A percentile compares a stretch with the other conserved stretches of the same genome.
Evolutionary conservation across 2,113 vertebrate genomes (phyloP).

Genomic region (Erythrolamprus reginae): DNA sequence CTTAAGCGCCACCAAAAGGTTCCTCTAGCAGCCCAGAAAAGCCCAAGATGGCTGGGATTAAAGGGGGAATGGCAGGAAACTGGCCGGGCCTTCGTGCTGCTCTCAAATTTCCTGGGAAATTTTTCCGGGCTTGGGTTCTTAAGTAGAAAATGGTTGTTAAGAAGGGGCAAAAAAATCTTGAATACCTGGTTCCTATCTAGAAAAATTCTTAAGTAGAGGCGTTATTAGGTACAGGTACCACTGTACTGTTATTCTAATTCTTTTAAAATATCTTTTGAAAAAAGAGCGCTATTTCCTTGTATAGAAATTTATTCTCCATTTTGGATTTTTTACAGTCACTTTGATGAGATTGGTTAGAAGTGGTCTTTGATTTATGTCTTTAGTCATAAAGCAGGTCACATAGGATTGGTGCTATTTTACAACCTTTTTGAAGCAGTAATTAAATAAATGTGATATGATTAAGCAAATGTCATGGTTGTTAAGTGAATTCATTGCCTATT

Average conservation of each 20-base stretch:
- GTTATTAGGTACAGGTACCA: no score
- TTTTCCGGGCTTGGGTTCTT: no score
- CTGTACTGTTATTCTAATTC: not conserved
- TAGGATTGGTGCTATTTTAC: not conserved
- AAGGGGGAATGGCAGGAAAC: no score
- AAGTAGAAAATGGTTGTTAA: no score
- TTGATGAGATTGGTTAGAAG: not conserved
- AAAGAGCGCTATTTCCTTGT: not conserved
- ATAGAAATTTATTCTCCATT: not conserved
- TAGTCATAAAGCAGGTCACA: not conserved
- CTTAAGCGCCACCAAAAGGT: no score
- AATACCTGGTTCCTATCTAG: no score
- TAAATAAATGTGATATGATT: not conserved
- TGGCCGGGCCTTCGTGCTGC: no score
- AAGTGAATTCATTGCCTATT: not conserved
- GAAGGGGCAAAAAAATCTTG: no score
- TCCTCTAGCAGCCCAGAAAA: no score
- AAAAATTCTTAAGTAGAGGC: no score
- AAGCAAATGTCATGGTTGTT: not conserved
- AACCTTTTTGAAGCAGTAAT: not conserved
- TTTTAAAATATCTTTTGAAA: not conserved
- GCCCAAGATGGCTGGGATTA: no score
- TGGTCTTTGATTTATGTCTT: not conserved
- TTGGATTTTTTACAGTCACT: not conserved
- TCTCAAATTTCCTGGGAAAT: no score